These are phyloP conservation scores for Marmota monax DNA, from an alignment of 2,113 vertebrate genomes.

Conservation along the genomic window DNA sequence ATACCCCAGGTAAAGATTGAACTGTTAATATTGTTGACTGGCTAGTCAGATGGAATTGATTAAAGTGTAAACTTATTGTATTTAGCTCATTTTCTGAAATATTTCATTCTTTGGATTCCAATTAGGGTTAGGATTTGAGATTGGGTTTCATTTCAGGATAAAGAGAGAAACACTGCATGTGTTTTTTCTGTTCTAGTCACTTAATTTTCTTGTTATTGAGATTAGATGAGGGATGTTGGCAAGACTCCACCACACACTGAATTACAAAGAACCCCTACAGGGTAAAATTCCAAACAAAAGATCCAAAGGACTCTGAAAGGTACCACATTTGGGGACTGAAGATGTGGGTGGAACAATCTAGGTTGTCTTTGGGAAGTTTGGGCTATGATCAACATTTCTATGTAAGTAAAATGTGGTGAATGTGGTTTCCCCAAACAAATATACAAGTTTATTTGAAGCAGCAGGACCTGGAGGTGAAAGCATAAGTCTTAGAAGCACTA, in stretches of 20 bases:
- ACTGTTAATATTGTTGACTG: not conserved
- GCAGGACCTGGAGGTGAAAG: constrained; percentile 7
- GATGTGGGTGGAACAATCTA: not conserved
- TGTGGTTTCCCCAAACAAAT: constrained; percentile 43
- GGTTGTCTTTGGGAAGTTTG: not conserved
- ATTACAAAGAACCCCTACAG: not conserved
- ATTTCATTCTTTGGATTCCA: not conserved
- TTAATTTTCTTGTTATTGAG: constrained; percentile 49
- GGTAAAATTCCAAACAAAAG: not conserved
- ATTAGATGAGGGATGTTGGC: not conserved
- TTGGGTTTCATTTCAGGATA: not conserved
- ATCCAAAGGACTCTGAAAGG: not conserved
- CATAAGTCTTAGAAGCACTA: not conserved
- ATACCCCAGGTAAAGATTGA: not conserved
- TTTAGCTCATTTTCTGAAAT: constrained; percentile 11
- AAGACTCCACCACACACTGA: not conserved
- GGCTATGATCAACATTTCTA: constrained; percentile 13
- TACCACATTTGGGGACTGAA: not conserved
- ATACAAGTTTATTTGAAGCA: not conserved
- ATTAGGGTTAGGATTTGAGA: not conserved
- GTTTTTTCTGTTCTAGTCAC: not conserved
- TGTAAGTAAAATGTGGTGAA: constrained; percentile 20
- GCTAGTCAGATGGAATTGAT: not conserved
- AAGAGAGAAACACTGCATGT: not conserved
- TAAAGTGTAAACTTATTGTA: not conserved